Percentiles rank a stretch among this genome's conserved stretches.
Conservation (phyloP, 2,888 invertebrate species). For the Chymomyza procnemis region DNA sequence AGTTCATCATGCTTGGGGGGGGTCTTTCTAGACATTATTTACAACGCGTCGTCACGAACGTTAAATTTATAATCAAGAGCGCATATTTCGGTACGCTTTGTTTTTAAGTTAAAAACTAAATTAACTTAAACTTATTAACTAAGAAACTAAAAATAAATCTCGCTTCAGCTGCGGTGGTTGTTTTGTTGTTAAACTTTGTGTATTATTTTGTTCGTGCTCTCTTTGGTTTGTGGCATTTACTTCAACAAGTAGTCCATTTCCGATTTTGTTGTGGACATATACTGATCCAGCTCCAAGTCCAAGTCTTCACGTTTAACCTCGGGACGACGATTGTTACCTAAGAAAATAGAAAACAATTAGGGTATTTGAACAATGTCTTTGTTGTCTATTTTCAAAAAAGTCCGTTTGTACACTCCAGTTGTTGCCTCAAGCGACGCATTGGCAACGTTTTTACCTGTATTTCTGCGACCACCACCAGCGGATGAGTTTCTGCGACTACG, state of each 20-base stretch:
- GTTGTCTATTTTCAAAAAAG: neutral
- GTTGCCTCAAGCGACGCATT: constrained; percentile 12
- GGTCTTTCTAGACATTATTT: neutral
- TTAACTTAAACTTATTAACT: constrained; percentile 23
- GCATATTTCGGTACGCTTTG: neutral
- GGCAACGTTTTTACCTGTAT: constrained; percentile 72
- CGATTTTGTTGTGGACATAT: constrained; percentile 84
- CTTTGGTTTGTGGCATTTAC: constrained; percentile 31
- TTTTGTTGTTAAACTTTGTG: neutral
- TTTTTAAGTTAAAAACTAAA: constrained; percentile 39
- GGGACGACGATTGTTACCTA: constrained; percentile 4
- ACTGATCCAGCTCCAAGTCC: constrained; percentile 85
- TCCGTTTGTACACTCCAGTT: constrained; percentile 16
- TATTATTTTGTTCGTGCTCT: neutral
- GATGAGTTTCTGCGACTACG: constrained; percentile 47
- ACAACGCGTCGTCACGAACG: neutral
- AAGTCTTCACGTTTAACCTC: constrained; percentile 82
- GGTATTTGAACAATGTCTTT: neutral
- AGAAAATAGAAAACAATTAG: neutral
- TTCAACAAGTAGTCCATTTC: constrained; percentile 71
- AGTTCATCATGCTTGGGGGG: neutral
- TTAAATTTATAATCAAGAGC: constrained; percentile 2
- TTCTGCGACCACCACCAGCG: constrained; percentile 47
- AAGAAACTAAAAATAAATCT: constrained; percentile 8
- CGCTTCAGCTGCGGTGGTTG: constrained; percentile 46